Percentiles rank a stretch among this genome's conserved stretches.
Conservation (phyloP, 2,113 vertebrate genomes). For the Oncorhynchus clarkii region DNA sequence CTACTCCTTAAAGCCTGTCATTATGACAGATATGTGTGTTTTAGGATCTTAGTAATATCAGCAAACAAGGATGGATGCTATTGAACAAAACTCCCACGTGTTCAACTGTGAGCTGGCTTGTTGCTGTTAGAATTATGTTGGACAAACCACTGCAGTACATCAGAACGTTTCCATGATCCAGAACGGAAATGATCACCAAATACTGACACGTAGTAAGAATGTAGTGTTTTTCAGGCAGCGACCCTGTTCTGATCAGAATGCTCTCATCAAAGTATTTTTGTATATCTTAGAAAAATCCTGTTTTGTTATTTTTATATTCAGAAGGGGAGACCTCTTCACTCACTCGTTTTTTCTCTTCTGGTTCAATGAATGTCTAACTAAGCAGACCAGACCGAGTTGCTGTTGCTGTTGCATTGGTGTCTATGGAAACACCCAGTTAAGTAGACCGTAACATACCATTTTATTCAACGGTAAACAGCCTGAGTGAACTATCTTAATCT, state of each 20-base stretch:
- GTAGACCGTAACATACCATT: neutral
- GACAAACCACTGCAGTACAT: neutral
- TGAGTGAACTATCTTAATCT: too few species aligned
- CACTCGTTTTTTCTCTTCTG: slow-evolving; percentile 11
- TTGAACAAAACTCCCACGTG: neutral
- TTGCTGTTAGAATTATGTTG: neutral
- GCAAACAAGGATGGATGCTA: neutral
- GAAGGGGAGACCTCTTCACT: slow-evolving; percentile 22
- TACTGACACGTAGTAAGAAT: neutral
- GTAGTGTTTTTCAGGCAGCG: neutral
- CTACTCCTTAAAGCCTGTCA: neutral
- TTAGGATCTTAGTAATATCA: neutral
- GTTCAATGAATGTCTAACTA: too few species aligned
- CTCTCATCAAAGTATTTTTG: slow-evolving; percentile 40
- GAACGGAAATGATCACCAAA: neutral
- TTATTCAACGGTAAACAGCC: too few species aligned
- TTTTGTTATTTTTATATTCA: slow-evolving; percentile 57
- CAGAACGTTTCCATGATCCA: neutral
- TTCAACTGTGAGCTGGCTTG: neutral
- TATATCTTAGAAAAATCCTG: slow-evolving; percentile 37
- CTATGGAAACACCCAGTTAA: too few species aligned
- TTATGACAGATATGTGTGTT: neutral
- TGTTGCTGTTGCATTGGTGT: too few species aligned
- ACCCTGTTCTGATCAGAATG: slow-evolving; percentile 19
- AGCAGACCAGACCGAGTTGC: too few species aligned